Evolutionary conservation across 1,140 invertebrate species (phyloP).

Genomic region (Varroa destructor): DNA sequence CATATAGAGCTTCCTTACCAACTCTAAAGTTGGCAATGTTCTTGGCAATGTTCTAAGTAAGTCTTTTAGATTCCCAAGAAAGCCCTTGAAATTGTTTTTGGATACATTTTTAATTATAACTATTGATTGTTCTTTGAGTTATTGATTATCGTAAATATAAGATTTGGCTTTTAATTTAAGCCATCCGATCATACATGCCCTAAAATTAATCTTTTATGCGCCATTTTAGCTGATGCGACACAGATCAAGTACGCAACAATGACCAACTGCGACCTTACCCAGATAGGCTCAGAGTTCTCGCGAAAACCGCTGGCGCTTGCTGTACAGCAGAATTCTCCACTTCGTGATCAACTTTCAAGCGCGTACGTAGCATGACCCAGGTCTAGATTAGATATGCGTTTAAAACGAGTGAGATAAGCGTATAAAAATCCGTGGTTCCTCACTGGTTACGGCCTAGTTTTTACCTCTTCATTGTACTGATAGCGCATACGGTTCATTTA

Average conservation of each 20-base stretch:
- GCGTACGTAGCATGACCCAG: constrained; percentile 52
- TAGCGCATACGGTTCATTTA: too few relatives aligned
- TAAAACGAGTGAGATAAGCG: constrained; percentile 72
- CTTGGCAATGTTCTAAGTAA: too few relatives aligned
- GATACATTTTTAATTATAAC: too few relatives aligned
- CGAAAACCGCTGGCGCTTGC: constrained; percentile 90
- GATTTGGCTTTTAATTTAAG: too few relatives aligned
- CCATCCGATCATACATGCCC: too few relatives aligned
- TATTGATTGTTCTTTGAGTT: too few relatives aligned
- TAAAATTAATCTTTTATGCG: constrained; percentile 1
- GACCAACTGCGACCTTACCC: constrained; percentile 76
- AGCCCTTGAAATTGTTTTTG: too few relatives aligned
- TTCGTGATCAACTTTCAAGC: constrained; percentile 47
- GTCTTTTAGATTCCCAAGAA: too few relatives aligned
- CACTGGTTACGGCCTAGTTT: too few relatives aligned
- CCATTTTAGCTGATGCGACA: constrained; percentile 62
- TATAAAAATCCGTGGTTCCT: constrained; percentile 33
- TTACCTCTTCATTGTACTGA: constrained; percentile 29
- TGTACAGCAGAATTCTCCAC: constrained; percentile 81
- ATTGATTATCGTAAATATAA: too few relatives aligned
- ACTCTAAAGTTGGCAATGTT: too few relatives aligned
- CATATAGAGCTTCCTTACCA: too few relatives aligned
- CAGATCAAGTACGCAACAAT: constrained; percentile 70
- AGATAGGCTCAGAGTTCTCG: constrained; percentile 87
- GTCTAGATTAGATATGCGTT: not conserved